Evolutionary conservation across 2,113 vertebrate species (phyloP).

Genomic region (Halcyon malimbica): DNA sequence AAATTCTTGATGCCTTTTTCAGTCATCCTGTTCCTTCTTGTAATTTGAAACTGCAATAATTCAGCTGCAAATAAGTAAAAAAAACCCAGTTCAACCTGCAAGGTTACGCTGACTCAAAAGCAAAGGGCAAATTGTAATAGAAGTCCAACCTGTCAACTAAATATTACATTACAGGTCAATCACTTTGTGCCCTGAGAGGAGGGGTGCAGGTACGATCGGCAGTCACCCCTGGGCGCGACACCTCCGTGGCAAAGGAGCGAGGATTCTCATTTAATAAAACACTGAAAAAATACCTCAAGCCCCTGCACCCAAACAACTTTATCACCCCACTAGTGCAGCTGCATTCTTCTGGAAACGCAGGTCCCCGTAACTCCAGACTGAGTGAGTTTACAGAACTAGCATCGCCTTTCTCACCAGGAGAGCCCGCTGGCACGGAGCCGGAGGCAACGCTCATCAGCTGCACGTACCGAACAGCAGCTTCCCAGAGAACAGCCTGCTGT

Average conservation of each 20-base stretch:
- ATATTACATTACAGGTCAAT: neutral
- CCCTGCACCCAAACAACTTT: neutral
- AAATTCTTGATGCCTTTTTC: neutral
- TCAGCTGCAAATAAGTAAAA: neutral
- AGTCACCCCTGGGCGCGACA: neutral
- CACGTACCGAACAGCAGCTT: neutral
- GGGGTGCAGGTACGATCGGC: neutral
- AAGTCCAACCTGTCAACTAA: neutral
- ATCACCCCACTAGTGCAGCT: neutral
- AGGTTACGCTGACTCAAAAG: neutral
- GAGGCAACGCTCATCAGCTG: neutral
- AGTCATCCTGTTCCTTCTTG: neutral
- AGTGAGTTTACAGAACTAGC: neutral
- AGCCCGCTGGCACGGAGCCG: neutral
- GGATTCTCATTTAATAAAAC: neutral
- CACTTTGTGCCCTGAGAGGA: neutral
- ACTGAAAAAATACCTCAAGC: neutral
- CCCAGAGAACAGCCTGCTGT: neutral
- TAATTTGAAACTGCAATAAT: neutral
- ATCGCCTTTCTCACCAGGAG: neutral
- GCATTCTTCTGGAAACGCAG: neutral
- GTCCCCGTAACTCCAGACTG: neutral
- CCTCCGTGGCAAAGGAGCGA: accelerated
- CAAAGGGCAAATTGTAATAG: neutral
- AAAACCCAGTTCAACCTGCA: neutral